These are phyloP conservation scores for Troides aeacus DNA, from an alignment of 2,888 invertebrate species.

Conservation along the genomic window DNA sequence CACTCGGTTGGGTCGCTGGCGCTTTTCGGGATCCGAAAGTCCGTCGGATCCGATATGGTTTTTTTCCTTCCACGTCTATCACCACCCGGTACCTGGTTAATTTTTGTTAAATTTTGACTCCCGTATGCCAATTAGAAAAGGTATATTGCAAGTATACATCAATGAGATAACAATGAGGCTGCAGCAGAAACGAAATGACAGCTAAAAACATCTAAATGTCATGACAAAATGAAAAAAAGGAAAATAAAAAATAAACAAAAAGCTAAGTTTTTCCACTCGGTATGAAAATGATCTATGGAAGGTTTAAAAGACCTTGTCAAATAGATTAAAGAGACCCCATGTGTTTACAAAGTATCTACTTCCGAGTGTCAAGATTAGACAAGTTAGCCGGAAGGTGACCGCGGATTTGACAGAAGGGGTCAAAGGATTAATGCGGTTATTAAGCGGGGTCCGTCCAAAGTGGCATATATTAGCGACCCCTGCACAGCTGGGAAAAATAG, in stretches of 20 bases:
- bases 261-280: too few species aligned
- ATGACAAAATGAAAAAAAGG: too few species aligned
- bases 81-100: constrained; percentile 48
- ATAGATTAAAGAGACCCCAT: constrained; percentile 9
- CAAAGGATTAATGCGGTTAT: constrained; percentile 44
- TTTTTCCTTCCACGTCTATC: constrained; percentile 63
- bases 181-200: background rate
- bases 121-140: constrained; percentile 36
- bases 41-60: constrained; percentile 48
- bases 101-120: constrained; percentile 38
- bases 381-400: constrained; percentile 22
- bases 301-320: background rate
- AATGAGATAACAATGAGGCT: background rate
- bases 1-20: constrained; percentile 51
- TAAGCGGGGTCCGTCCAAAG: constrained; percentile 42
- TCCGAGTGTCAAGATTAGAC: constrained; percentile 25
- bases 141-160: background rate
- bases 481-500: constrained; percentile 39
- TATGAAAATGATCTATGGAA: background rate
- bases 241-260: too few species aligned
- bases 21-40: constrained; percentile 47
- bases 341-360: constrained; percentile 6
- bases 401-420: constrained; percentile 35
- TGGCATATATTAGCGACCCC: constrained; percentile 46
- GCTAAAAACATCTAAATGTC: background rate